Percentiles rank a stretch among this genome's conserved stretches.
Conservation (phyloP, 2,113 vertebrate genomes). For the Vulpes vulpes region DNA sequence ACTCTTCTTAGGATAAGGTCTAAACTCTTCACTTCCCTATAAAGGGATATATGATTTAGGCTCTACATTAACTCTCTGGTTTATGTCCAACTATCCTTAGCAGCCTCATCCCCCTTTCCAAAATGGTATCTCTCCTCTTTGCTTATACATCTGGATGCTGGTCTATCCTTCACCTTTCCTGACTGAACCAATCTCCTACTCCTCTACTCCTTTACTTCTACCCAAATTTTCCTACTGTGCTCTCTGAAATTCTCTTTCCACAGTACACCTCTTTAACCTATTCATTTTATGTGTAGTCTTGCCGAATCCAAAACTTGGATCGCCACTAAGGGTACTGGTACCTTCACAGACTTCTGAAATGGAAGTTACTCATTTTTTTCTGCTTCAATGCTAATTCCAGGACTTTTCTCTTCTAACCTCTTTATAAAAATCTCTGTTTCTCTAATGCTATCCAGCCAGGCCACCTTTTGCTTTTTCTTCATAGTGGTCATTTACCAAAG, state of each 20-base stretch:
- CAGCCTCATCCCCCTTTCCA: background rate
- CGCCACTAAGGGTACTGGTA: background rate
- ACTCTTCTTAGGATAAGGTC: background rate
- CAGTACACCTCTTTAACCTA: background rate
- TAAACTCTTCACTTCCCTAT: background rate
- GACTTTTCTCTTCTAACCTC: background rate
- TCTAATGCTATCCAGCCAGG: background rate
- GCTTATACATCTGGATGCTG: background rate
- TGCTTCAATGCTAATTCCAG: background rate
- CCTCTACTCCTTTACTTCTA: background rate
- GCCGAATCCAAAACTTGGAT: background rate
- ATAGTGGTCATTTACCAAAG: background rate
- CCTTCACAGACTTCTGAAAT: background rate
- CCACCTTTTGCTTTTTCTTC: background rate
- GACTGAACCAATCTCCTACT: background rate
- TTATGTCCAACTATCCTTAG: background rate
- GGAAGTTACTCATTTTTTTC: background rate
- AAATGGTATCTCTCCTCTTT: background rate
- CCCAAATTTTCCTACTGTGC: background rate
- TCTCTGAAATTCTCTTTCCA: background rate
- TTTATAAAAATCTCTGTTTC: background rate
- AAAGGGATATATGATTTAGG: background rate
- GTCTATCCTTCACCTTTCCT: background rate
- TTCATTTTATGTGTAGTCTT: background rate
- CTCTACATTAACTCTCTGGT: background rate